Percentiles rank a stretch among this genome's conserved stretches.
phyloP scores from a whole-genome alignment of 2,797 vertebrate genomes.

The Myripristis jacobus region DNA sequence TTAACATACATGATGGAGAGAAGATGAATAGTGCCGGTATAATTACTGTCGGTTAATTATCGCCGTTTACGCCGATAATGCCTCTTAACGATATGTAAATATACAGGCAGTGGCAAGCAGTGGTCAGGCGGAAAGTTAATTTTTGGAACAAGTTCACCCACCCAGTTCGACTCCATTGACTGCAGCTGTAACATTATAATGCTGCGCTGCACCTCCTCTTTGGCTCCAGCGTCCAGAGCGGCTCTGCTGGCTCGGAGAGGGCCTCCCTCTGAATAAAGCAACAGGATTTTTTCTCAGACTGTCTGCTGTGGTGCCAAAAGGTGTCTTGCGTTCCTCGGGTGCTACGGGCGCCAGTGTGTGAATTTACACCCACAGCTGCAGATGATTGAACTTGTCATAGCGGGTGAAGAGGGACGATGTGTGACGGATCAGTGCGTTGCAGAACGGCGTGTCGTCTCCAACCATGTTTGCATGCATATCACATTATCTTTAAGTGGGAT shows the following conservation, averaged over 20 bases:
- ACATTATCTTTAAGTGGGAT: background rate
- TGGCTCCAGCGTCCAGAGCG: slow-evolving; percentile 37
- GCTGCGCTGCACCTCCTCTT: slow-evolving; percentile 67
- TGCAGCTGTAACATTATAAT: slow-evolving; percentile 77
- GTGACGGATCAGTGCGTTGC: slow-evolving; percentile 14
- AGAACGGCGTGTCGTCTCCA: background rate
- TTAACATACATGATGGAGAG: slow-evolving; percentile 5
- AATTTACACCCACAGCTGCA: slow-evolving; percentile 1
- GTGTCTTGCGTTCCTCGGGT: slow-evolving; percentile 21
- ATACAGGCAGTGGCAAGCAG: background rate
- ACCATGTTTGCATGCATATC: background rate
- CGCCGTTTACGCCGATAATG: background rate
- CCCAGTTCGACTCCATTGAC: slow-evolving; percentile 45
- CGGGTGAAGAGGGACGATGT: background rate
- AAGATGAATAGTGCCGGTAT: background rate
- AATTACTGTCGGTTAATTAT: background rate
- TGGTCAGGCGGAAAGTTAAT: slow-evolving; percentile 5
- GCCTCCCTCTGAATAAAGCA: slow-evolving; percentile 55
- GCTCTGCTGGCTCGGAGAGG: slow-evolving; percentile 36
- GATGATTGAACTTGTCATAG: no score
- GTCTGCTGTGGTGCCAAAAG: slow-evolving; percentile 43
- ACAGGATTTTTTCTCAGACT: slow-evolving; percentile 31
- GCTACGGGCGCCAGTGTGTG: slow-evolving; percentile 16
- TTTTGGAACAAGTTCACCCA: slow-evolving; percentile 33
- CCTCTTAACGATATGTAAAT: slow-evolving; percentile 1